Evolutionary conservation across 1,140 invertebrate species (phyloP).

Genomic region (Sipha flava): DNA sequence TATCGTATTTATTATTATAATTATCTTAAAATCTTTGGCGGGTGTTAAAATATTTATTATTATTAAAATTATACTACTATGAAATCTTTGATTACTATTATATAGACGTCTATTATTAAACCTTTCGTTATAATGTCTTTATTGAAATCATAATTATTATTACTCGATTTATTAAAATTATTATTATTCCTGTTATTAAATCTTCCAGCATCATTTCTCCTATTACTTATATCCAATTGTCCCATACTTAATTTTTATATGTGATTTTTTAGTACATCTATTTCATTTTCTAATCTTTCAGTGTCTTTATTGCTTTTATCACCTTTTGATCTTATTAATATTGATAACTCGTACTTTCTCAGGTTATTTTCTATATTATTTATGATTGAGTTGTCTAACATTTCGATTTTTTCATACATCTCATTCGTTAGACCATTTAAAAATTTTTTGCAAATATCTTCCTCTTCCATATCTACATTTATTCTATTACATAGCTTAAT

Average conservation of each 20-base stretch:
- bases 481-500: not conserved
- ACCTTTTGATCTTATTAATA: not conserved
- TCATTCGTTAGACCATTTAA: not conserved
- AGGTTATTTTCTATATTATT: not conserved
- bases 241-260: not conserved
- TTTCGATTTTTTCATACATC: not conserved
- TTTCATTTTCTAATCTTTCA: not conserved
- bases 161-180: not conserved
- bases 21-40: no score
- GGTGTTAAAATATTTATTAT: no score
- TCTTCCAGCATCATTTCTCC: not conserved
- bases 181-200: not conserved
- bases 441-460: not conserved
- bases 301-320: not conserved
- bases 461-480: not conserved
- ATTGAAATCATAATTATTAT: no score
- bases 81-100: no score
- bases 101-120: no score
- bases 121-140: no score
- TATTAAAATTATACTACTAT: no score
- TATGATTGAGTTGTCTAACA: not conserved
- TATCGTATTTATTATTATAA: no score
- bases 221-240: not conserved
- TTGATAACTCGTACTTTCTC: not conserved
- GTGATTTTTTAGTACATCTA: not conserved